Percentiles rank a stretch among this genome's conserved stretches.
Evolutionary conservation across 2,113 vertebrate species (phyloP).

Genomic region (Sporophila hypoxantha): DNA sequence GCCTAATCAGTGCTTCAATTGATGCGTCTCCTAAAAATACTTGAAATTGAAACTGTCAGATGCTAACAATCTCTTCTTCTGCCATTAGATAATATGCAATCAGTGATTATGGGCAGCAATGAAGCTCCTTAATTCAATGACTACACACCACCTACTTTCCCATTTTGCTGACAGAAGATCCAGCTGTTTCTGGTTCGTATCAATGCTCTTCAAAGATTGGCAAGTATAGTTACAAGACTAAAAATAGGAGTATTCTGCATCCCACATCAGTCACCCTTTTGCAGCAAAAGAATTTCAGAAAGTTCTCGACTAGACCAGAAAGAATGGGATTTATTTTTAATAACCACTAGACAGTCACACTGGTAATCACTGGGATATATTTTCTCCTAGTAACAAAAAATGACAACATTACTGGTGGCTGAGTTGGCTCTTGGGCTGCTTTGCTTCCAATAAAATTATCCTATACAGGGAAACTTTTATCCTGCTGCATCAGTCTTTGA

Average conservation of each 20-base stretch:
- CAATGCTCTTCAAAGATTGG: not conserved
- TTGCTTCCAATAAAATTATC: not conserved
- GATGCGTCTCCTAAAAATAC: slow-evolving; percentile 35
- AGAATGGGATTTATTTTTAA: slow-evolving; percentile 8
- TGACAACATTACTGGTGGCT: not conserved
- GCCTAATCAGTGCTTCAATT: slow-evolving; percentile 37
- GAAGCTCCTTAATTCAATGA: slow-evolving; percentile 30
- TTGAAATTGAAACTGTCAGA: slow-evolving; percentile 7
- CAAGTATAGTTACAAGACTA: slow-evolving; percentile 5
- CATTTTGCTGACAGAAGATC: slow-evolving; percentile 25
- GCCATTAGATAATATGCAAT: slow-evolving; percentile 44
- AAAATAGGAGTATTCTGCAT: slow-evolving; percentile 10
- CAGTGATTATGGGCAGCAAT: slow-evolving; percentile 27
- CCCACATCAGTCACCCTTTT: not conserved
- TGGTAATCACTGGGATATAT: not conserved
- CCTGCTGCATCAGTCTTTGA: not conserved
- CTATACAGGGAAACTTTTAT: not conserved
- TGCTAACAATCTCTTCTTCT: slow-evolving; percentile 33
- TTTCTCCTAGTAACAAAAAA: not conserved
- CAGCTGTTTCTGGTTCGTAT: not conserved
- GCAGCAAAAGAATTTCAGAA: not conserved
- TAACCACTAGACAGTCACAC: not conserved
- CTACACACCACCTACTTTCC: not conserved
- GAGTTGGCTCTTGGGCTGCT: not conserved
- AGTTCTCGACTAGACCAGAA: not conserved